Percentiles rank a stretch among this genome's conserved stretches.
phyloP scores from a whole-genome alignment of 2,113 vertebrate species.

The Cyrtonyx montezumae region DNA sequence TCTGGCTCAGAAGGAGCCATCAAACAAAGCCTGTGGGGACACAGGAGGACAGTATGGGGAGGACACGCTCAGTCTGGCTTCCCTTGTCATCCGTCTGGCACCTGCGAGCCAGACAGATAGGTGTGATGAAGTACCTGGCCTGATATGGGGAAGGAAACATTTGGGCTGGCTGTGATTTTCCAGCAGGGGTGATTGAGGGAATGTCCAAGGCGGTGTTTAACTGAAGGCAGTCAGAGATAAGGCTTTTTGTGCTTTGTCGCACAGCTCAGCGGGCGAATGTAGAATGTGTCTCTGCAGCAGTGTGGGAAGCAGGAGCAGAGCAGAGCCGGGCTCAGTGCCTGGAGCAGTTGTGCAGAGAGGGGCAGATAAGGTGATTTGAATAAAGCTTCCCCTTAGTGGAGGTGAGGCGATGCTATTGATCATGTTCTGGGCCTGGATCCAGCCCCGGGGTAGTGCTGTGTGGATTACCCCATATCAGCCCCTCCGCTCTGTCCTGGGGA shows the following conservation, averaged over 20 bases:
- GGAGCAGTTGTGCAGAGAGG: neutral
- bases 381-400: neutral
- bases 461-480: neutral
- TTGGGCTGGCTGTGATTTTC: neutral
- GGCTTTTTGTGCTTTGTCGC: neutral
- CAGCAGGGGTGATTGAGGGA: neutral
- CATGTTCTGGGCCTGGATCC: neutral
- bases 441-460: neutral
- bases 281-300: rapidly evolving
- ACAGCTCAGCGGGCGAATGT: neutral
- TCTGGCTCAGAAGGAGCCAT: neutral
- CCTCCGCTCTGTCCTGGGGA: neutral
- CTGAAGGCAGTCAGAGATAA: neutral
- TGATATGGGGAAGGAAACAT: neutral
- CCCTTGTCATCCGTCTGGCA: neutral
- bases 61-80: neutral
- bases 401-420: neutral
- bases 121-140: slow-evolving; percentile 2
- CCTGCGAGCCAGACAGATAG: neutral
- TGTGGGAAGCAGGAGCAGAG: neutral
- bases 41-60: neutral
- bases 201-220: neutral
- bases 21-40: neutral
- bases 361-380: neutral
- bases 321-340: neutral